Evolutionary conservation across 2,113 vertebrate species (phyloP).

Genomic region (Dermatemys mawii): DNA sequence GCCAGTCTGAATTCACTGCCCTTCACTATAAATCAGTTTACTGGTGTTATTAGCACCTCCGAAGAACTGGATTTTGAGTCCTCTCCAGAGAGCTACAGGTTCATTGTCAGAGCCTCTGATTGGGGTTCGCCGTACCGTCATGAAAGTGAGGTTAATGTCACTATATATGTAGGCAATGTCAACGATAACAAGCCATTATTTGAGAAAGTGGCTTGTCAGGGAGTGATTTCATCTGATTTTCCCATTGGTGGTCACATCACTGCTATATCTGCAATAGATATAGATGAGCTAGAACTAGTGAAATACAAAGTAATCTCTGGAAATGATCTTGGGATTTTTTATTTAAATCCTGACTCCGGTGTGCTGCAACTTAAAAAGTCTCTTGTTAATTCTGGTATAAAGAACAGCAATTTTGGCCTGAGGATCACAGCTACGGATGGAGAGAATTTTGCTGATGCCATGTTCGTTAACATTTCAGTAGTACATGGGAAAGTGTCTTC

Average conservation of each 20-base stretch:
- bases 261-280: slow-evolving; percentile 95
- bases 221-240: slow-evolving; percentile 90
- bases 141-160: slow-evolving; percentile 94
- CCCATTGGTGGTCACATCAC: slow-evolving; percentile 90
- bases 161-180: slow-evolving; percentile 90
- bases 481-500: slow-evolving; percentile 87
- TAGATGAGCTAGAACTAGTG: slow-evolving; percentile 94
- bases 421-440: slow-evolving; percentile 96
- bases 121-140: slow-evolving; percentile 97
- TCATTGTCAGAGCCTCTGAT: slow-evolving; percentile 94
- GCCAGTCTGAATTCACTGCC: slow-evolving; percentile 89
- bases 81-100: slow-evolving; percentile 89
- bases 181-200: slow-evolving; percentile 97
- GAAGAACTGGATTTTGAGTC: slow-evolving; percentile 95
- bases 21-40: slow-evolving; percentile 96
- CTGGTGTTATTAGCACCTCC: slow-evolving; percentile 89
- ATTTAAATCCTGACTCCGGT: slow-evolving; percentile 95
- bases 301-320: slow-evolving; percentile 97
- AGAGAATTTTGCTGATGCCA: slow-evolving; percentile 93
- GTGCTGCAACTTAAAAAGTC: slow-evolving; percentile 89
- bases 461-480: slow-evolving; percentile 95
- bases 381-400: slow-evolving; percentile 83
- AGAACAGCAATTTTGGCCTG: slow-evolving; percentile 87
- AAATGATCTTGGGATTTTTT: slow-evolving; percentile 92
- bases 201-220: slow-evolving; percentile 94